Conservation (phyloP, 2,113 vertebrate genomes). For the Trogon melanurus region DNA sequence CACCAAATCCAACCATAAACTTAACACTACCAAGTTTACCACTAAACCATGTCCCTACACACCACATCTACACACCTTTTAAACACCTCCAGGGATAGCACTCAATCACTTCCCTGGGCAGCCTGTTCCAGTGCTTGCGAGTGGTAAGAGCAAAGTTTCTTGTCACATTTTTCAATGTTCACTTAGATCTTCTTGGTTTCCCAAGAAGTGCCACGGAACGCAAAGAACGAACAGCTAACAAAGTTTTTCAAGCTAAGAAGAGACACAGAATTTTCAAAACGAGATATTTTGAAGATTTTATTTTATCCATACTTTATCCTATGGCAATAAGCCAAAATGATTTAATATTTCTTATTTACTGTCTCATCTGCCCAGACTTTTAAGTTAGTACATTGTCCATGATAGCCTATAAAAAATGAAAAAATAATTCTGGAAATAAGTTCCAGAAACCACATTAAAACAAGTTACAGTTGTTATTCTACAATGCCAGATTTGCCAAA, state of each 20-base stretch:
- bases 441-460: background rate
- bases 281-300: background rate
- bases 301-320: background rate
- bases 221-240: background rate
- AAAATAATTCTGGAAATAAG: background rate
- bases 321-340: background rate
- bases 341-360: background rate
- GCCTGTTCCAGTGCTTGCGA: background rate
- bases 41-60: background rate
- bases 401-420: background rate
- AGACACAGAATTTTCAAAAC: background rate
- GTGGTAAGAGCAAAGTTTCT: background rate
- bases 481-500: background rate
- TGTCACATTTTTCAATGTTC: background rate
- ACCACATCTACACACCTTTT: background rate
- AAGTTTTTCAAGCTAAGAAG: background rate
- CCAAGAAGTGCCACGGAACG: background rate
- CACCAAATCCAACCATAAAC: rapidly evolving
- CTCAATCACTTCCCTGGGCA: background rate
- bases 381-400: background rate
- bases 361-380: background rate
- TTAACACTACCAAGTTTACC: background rate
- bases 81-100: background rate
- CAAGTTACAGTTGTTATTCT: background rate
- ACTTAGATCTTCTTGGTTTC: background rate